phyloP scores from a whole-genome alignment of 2,797 vertebrate genomes.

The Epinephelus awoara region DNA sequence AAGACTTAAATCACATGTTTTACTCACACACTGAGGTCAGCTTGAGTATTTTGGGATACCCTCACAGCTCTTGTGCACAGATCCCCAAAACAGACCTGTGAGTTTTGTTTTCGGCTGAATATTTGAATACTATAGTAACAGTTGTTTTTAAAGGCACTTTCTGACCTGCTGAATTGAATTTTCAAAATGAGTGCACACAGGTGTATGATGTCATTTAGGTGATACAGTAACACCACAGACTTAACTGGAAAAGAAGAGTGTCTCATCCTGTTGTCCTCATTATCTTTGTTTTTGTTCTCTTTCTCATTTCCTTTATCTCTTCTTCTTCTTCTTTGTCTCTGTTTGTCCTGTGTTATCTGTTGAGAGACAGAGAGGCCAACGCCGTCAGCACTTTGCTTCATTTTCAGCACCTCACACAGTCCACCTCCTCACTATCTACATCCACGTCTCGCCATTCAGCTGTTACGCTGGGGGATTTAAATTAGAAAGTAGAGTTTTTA shows the following conservation, averaged over 20 bases:
- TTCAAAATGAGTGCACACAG: background rate
- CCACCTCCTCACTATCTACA: background rate
- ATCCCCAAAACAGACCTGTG: conserved; percentile 40
- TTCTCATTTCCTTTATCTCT: conserved; percentile 24
- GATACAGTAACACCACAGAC: conserved; percentile 8
- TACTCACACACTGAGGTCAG: conserved; percentile 41
- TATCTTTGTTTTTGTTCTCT: conserved; percentile 1
- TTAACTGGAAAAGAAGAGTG: conserved; percentile 24
- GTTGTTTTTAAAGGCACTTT: background rate
- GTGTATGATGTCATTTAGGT: background rate
- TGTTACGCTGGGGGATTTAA: no score
- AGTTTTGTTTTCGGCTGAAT: conserved; percentile 13
- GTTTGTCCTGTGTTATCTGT: background rate
- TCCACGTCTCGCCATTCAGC: background rate
- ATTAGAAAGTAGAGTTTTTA: background rate
- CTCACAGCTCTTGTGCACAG: conserved; percentile 12
- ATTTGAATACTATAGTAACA: background rate
- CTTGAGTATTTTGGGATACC: conserved; percentile 51
- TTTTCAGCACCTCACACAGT: background rate
- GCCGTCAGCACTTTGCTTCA: background rate
- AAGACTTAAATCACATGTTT: conserved; percentile 74
- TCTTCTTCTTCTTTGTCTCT: background rate
- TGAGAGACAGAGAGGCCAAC: background rate
- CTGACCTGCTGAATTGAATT: background rate
- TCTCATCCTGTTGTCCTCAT: conserved; percentile 46